These are phyloP conservation scores for Entelurus aequoreus DNA, from an alignment of 2,113 vertebrate species.

Conservation along the genomic window DNA sequence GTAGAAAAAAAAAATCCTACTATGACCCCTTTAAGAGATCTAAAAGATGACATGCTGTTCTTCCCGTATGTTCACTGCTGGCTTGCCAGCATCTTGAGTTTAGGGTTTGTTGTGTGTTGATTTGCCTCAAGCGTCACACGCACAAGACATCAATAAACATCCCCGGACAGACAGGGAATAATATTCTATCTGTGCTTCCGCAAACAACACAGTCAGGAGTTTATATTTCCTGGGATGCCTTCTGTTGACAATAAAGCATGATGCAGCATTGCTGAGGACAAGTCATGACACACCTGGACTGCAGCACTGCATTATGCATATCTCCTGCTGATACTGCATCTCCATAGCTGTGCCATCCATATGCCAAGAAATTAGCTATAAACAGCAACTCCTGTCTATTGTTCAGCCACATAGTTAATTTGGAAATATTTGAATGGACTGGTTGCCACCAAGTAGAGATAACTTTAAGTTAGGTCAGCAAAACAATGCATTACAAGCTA, in stretches of 20 bases:
- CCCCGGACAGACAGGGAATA: neutral
- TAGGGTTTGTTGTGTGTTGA: slow-evolving; percentile 20
- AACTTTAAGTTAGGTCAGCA: neutral
- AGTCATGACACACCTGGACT: slow-evolving; percentile 37
- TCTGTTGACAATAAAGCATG: neutral
- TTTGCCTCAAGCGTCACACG: slow-evolving; percentile 6
- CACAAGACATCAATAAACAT: neutral
- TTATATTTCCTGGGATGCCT: too few relatives aligned
- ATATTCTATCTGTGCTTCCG: neutral
- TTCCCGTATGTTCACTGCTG: slow-evolving; percentile 9
- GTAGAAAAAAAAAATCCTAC: too few relatives aligned
- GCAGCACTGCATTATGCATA: neutral
- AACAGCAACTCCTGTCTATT: neutral
- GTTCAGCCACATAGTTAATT: too few relatives aligned
- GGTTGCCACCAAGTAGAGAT: neutral
- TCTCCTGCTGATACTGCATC: neutral
- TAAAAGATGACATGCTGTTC: neutral
- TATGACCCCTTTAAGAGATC: neutral
- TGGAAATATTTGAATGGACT: neutral
- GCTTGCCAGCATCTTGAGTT: slow-evolving; percentile 7
- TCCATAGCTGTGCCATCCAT: neutral
- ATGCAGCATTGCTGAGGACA: slow-evolving; percentile 26
- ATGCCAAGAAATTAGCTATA: neutral
- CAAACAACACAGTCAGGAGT: neutral
- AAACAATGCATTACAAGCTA: neutral